Percentiles rank a stretch among this genome's conserved stretches.
Conservation (phyloP, 1,140 invertebrate species). For the Meloidogyne exigua region DNA sequence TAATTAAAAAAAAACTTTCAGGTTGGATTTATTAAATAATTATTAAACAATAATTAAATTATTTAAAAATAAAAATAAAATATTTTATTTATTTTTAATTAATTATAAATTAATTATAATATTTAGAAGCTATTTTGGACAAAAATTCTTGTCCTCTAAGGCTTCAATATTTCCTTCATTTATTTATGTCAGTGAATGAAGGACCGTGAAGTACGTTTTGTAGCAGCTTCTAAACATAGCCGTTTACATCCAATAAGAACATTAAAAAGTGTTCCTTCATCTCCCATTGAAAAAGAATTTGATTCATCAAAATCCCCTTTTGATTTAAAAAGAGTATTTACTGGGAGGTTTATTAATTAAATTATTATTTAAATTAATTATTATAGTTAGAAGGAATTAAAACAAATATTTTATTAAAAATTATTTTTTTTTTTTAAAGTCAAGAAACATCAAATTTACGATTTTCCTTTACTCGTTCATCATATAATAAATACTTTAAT, state of each 20-base stretch:
- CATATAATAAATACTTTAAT: background rate
- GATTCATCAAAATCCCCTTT: constrained; percentile 24
- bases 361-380: background rate
- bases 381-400: no score
- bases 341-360: constrained; percentile 4
- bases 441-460: constrained; percentile 5
- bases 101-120: no score
- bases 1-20: no score
- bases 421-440: no score
- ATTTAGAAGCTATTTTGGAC: background rate
- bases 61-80: no score
- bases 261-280: constrained; percentile 38
- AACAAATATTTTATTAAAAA: no score
- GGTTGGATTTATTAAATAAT: no score
- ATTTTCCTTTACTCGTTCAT: background rate
- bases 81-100: no score
- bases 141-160: background rate
- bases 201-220: constrained; percentile 12
- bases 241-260: constrained; percentile 9
- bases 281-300: constrained; percentile 28
- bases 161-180: background rate
- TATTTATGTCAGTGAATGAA: constrained; percentile 9
- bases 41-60: no score
- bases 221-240: constrained; percentile 5
- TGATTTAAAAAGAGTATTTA: constrained; percentile 35